Evolutionary conservation across 2,113 vertebrate genomes (phyloP).

Genomic region (Silurus meridionalis): DNA sequence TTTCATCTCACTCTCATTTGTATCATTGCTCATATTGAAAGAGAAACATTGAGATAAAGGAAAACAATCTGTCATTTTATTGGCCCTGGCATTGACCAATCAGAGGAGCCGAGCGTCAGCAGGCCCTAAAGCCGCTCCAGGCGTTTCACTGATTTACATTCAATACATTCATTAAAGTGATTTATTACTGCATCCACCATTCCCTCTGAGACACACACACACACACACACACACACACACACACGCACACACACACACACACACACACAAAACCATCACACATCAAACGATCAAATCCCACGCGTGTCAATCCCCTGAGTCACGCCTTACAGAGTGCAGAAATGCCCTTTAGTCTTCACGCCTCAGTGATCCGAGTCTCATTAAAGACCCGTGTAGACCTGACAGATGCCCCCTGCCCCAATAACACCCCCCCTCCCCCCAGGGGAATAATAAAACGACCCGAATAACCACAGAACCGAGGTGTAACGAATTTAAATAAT

Average conservation of each 20-base stretch:
- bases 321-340: neutral
- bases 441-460: neutral
- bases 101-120: neutral
- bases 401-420: neutral
- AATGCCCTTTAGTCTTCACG: neutral
- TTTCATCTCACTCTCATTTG: neutral
- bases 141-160: neutral
- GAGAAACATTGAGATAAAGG: neutral
- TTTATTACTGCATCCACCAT: neutral
- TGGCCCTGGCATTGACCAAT: neutral
- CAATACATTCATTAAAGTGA: slow-evolving; percentile 17
- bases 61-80: neutral
- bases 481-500: neutral
- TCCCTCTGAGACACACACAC: neutral
- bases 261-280: neutral
- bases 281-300: neutral
- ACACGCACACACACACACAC: neutral
- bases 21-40: neutral
- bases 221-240: neutral
- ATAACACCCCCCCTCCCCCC: neutral
- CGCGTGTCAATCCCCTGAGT: neutral
- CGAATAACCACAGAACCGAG: neutral
- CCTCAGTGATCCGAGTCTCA: neutral
- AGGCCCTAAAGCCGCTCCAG: neutral
- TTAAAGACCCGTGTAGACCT: neutral